phyloP scores from a whole-genome alignment of 2,888 invertebrate genomes.

The Phyto melanocephala region DNA sequence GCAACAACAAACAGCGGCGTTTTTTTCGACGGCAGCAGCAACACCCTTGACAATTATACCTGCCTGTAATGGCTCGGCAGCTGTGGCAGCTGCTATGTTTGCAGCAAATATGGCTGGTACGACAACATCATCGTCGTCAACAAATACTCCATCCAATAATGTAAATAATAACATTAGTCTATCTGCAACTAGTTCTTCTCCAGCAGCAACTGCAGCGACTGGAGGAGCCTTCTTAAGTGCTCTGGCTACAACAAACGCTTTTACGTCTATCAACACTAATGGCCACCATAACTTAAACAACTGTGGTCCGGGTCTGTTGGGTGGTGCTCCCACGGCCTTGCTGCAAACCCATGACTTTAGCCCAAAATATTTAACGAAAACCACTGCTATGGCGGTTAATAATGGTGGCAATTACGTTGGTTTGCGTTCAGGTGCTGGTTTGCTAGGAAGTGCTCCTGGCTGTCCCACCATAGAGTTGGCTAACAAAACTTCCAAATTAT shows the following conservation, averaged over 20 bases:
- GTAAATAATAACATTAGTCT: conserved; percentile 79
- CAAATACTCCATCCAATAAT: conserved; percentile 75
- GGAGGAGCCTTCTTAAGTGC: conserved; percentile 50
- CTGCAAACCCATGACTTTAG: conserved; percentile 18
- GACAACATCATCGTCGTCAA: conserved; percentile 67
- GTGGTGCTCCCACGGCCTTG: conserved; percentile 35
- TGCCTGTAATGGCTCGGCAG: conserved; percentile 72
- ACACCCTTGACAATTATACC: conserved; percentile 75
- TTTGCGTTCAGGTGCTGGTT: conserved; percentile 60
- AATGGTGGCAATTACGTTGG: conserved; percentile 49
- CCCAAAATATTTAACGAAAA: conserved; percentile 3
- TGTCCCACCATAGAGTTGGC: conserved; percentile 65
- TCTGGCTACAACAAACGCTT: conserved; percentile 36
- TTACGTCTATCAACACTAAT: conserved; percentile 40
- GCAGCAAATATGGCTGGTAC: conserved; percentile 73
- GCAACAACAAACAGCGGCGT: conserved; percentile 52
- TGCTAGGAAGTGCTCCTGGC: conserved; percentile 66
- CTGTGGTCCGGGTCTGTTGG: conserved; percentile 54
- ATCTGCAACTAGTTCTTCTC: conserved; percentile 78
- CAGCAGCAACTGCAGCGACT: conserved; percentile 67
- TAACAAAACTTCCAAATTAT: conserved; percentile 55
- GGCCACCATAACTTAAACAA: conserved; percentile 25
- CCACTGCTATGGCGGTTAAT: neutral
- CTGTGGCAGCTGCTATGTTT: conserved; percentile 72
- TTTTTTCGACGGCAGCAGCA: conserved; percentile 71